Evolutionary conservation across 2,113 vertebrate species (phyloP).

Genomic region (Nycticorax nycticorax): DNA sequence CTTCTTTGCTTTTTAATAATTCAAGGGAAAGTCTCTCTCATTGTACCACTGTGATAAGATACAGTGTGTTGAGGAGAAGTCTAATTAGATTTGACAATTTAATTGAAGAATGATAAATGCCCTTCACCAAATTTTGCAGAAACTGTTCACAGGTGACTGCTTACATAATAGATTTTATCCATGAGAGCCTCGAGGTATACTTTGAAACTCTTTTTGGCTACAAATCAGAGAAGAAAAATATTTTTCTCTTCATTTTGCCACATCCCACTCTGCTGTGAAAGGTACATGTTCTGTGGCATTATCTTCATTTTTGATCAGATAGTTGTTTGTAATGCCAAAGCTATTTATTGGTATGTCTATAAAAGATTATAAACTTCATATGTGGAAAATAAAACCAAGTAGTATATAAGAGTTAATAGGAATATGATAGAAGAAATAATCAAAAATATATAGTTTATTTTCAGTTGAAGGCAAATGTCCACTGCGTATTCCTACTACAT

Average conservation of each 20-base stretch:
- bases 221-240: background rate
- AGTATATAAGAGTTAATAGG: background rate
- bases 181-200: background rate
- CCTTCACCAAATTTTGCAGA: conserved; percentile 40
- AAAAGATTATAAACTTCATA: background rate
- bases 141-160: conserved; percentile 51
- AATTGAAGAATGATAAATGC: conserved; percentile 72
- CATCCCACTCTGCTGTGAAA: background rate
- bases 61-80: background rate
- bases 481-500: background rate
- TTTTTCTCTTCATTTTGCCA: background rate
- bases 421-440: background rate
- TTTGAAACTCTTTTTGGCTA: background rate
- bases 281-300: background rate
- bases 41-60: background rate
- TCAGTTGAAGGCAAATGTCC: background rate
- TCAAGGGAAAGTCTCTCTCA: background rate
- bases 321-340: background rate
- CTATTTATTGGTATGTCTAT: background rate
- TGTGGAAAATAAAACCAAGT: background rate
- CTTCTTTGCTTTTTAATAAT: conserved; percentile 29
- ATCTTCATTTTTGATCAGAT: background rate
- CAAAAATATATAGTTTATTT: background rate
- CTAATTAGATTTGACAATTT: conserved; percentile 70
- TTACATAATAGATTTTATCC: conserved; percentile 25